phyloP scores from a whole-genome alignment of 2,113 vertebrate genomes.

The Caracal caracal region DNA sequence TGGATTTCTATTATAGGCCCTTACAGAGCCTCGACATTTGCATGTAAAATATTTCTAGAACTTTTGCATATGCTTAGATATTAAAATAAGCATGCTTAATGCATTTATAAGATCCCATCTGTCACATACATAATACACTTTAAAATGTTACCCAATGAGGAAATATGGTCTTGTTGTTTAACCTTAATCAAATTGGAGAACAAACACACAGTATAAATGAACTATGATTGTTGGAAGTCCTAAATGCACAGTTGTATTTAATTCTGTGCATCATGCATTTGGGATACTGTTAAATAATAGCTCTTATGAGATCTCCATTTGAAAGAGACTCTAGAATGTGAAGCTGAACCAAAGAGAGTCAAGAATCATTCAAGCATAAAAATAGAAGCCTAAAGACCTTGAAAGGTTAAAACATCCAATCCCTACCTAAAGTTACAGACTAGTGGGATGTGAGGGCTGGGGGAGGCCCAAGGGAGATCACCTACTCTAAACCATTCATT shows the following conservation, averaged over 20 bases:
- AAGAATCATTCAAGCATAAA: constrained; percentile 59
- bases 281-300: constrained; percentile 68
- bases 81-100: constrained; percentile 78
- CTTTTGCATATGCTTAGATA: constrained; percentile 76
- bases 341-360: constrained; percentile 42
- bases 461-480: not conserved
- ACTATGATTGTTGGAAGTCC: constrained; percentile 33
- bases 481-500: not conserved
- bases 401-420: constrained; percentile 33
- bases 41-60: constrained; percentile 78
- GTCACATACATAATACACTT: constrained; percentile 65
- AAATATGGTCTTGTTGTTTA: constrained; percentile 69
- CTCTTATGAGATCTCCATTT: constrained; percentile 66
- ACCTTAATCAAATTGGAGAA: constrained; percentile 69
- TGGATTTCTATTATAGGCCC: constrained; percentile 67
- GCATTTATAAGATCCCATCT: constrained; percentile 75
- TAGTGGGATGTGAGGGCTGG: not conserved
- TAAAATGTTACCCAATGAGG: constrained; percentile 68
- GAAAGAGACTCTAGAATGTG: constrained; percentile 62
- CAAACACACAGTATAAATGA: constrained; percentile 47
- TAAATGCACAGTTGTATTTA: constrained; percentile 65
- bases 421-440: not conserved
- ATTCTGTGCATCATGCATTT: constrained; percentile 57
- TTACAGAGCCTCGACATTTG: constrained; percentile 68
- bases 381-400: constrained; percentile 56